Conservation (phyloP, 2,797 vertebrate genomes). For the Spatula clypeata region DNA sequence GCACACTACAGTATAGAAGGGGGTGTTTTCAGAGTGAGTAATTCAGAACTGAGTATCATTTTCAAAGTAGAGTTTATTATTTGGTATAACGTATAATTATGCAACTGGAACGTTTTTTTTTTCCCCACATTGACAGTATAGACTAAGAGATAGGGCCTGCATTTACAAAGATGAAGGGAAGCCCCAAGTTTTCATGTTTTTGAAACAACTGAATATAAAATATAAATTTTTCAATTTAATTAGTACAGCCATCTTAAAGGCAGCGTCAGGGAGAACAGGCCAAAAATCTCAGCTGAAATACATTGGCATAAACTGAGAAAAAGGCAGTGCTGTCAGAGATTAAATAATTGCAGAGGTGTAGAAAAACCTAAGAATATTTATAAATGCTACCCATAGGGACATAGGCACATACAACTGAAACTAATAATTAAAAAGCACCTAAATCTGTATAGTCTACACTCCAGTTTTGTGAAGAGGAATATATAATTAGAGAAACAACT, state of each 20-base stretch:
- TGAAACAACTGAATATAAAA: neutral
- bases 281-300: neutral
- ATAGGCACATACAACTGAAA: neutral
- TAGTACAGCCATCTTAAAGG: neutral
- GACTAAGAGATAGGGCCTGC: neutral
- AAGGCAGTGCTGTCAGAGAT: neutral
- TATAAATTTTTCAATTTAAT: neutral
- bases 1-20: neutral
- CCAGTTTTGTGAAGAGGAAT: neutral
- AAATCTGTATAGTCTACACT: neutral
- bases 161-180: neutral
- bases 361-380: slow-evolving; percentile 10
- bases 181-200: neutral
- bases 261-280: neutral
- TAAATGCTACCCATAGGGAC: neutral
- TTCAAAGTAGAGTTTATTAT: neutral
- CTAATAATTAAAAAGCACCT: neutral
- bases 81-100: neutral
- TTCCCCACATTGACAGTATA: neutral
- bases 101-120: neutral
- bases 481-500: neutral
- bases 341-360: neutral
- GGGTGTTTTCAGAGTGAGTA: neutral
- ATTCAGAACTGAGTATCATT: neutral
- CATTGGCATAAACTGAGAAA: neutral